Evolutionary conservation across 2,888 invertebrate genomes (phyloP).

Genomic region (Mythimna pallens): DNA sequence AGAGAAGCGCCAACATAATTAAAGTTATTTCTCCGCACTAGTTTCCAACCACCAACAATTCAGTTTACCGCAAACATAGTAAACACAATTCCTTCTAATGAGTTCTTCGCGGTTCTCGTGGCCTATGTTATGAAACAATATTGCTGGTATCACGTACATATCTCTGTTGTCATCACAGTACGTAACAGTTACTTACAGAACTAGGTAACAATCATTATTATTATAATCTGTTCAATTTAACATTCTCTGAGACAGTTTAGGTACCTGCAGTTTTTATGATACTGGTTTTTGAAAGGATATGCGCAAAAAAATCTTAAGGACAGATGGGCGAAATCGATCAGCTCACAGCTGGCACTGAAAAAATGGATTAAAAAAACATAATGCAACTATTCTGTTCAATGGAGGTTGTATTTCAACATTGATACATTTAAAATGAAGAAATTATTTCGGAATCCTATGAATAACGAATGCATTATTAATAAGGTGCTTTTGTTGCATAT

Average conservation of each 20-base stretch:
- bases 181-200: constrained; percentile 53
- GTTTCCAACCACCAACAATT: constrained; percentile 20
- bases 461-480: constrained; percentile 3
- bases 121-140: constrained; percentile 60
- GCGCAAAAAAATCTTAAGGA: constrained; percentile 35
- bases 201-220: constrained; percentile 23
- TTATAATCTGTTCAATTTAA: constrained; percentile 4
- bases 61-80: constrained; percentile 42
- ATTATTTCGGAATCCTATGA: constrained; percentile 15
- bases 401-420: constrained; percentile 35
- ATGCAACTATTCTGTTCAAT: constrained; percentile 14
- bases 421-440: constrained; percentile 18
- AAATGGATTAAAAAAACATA: constrained; percentile 15
- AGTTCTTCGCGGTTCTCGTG: constrained; percentile 39
- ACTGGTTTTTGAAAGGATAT: constrained; percentile 45
- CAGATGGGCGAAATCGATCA: constrained; percentile 32
- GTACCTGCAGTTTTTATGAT: constrained; percentile 35
- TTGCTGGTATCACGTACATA: constrained; percentile 49
- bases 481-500: not conserved
- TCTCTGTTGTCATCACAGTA: constrained; percentile 55
- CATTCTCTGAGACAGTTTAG: constrained; percentile 12
- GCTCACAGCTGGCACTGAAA: constrained; percentile 45
- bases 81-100: constrained; percentile 48
- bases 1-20: constrained; percentile 3
- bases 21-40: constrained; percentile 19